Evolutionary conservation across 2,888 invertebrate genomes (phyloP).

Genomic region (Pyrrhosoma nymphula): DNA sequence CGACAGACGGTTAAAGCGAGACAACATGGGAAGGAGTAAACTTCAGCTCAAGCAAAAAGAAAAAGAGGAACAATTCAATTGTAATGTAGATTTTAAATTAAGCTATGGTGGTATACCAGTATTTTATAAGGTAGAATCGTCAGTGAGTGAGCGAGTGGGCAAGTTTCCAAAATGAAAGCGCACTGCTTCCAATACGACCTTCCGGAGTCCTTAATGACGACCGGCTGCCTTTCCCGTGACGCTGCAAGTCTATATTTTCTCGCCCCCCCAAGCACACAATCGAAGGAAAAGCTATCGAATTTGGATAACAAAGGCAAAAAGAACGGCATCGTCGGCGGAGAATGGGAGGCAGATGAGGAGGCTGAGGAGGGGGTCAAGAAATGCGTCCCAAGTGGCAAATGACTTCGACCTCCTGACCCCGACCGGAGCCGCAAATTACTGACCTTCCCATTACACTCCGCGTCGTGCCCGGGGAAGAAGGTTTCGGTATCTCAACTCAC

Average conservation of each 20-base stretch:
- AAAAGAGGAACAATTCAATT: neutral
- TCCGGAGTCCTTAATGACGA: neutral
- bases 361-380: neutral
- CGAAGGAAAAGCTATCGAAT: neutral
- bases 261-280: neutral
- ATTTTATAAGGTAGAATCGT: neutral
- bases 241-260: neutral
- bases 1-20: too few relatives aligned
- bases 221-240: neutral
- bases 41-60: too few relatives aligned
- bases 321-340: neutral
- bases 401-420: slow-evolving; percentile 5
- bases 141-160: neutral
- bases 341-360: too few relatives aligned
- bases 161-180: neutral
- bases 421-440: neutral
- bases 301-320: neutral
- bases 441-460: neutral
- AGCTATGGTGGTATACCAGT: neutral
- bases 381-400: neutral
- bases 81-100: neutral
- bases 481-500: neutral
- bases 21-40: too few relatives aligned
- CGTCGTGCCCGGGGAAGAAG: neutral
- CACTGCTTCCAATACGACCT: neutral